Evolutionary conservation across 2,113 vertebrate genomes (phyloP).

Genomic region (Muntiacus reevesi): DNA sequence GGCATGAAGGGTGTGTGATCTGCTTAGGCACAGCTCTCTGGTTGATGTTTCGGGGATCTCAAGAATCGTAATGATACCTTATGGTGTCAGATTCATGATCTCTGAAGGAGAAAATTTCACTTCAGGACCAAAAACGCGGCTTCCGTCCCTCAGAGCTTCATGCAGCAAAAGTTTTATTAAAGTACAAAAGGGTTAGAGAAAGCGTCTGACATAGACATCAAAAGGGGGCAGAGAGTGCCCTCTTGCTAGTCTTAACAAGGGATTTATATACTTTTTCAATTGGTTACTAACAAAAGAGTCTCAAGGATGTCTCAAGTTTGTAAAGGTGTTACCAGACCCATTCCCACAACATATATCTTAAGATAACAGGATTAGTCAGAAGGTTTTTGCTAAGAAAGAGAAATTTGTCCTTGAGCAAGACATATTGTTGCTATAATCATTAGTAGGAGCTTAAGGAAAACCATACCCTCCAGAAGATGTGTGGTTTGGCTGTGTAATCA

Average conservation of each 20-base stretch:
- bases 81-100: not conserved
- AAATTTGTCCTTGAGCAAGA: not conserved
- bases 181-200: not conserved
- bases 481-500: too few species aligned
- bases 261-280: not conserved
- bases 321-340: not conserved
- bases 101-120: not conserved
- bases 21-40: not conserved
- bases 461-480: too few species aligned
- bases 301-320: not conserved
- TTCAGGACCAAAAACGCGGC: fast-evolving
- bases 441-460: too few species aligned
- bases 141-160: not conserved
- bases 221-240: not conserved
- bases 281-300: not conserved
- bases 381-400: not conserved
- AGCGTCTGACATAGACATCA: not conserved
- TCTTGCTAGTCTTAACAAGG: not conserved
- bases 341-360: not conserved
- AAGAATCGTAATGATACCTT: not conserved
- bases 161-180: not conserved
- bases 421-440: not conserved
- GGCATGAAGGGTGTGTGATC: not conserved
- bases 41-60: not conserved
- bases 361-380: not conserved